phyloP scores from a whole-genome alignment of 2,888 invertebrate species.

The Monochamus alternatus region DNA sequence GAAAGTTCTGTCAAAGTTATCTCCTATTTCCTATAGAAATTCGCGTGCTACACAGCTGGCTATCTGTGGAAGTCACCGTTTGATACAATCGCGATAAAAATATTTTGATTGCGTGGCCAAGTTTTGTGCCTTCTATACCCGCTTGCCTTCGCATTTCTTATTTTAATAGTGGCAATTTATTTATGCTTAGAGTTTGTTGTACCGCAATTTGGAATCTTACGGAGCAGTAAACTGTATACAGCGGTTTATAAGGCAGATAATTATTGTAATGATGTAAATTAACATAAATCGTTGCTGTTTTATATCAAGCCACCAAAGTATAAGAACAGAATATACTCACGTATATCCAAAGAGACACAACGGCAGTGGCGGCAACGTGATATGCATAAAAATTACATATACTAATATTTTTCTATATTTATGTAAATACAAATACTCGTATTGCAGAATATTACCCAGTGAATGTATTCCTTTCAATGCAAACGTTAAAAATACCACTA shows the following conservation, averaged over 20 bases:
- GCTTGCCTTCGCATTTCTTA: slow-evolving; percentile 17
- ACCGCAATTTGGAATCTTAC: background rate
- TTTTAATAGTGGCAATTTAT: slow-evolving; percentile 24
- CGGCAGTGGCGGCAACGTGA: too few relatives aligned
- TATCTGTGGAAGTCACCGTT: slow-evolving; percentile 57
- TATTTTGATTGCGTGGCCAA: slow-evolving; percentile 52
- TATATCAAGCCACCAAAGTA: too few relatives aligned
- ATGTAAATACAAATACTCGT: too few relatives aligned
- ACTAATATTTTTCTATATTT: too few relatives aligned
- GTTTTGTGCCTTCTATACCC: background rate
- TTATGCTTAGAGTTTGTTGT: background rate
- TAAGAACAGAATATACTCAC: too few relatives aligned
- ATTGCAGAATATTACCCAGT: too few relatives aligned
- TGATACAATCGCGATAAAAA: slow-evolving; percentile 55
- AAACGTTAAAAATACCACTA: too few relatives aligned
- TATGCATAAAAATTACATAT: too few relatives aligned
- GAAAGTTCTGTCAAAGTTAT: background rate
- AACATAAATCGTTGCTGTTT: background rate
- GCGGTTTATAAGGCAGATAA: background rate
- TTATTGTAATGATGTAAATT: background rate
- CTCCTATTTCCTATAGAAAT: background rate
- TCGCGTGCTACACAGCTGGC: slow-evolving; percentile 27
- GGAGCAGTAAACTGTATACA: background rate
- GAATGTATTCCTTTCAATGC: too few relatives aligned
- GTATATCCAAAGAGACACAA: too few relatives aligned